Conservation (phyloP, 2,888 invertebrate genomes). For the Drosophila birchii region DNA sequence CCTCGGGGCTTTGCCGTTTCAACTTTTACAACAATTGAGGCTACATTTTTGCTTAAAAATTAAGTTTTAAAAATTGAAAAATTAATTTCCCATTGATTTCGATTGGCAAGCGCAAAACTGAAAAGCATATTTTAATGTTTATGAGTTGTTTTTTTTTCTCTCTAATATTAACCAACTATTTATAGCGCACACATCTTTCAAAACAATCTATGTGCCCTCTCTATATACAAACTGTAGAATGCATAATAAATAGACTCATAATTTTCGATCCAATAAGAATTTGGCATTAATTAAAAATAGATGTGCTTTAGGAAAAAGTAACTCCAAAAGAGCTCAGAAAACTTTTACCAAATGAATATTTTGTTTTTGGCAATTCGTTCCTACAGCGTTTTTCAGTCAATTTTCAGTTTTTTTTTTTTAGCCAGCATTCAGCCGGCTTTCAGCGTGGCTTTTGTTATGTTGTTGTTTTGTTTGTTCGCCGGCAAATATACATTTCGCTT, state of each 20-base stretch:
- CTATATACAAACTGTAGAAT: constrained; percentile 7
- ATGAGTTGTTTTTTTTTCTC: not conserved
- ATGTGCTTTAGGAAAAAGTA: not conserved
- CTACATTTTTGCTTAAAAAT: not conserved
- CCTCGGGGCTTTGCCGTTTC: not conserved
- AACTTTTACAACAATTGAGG: not conserved
- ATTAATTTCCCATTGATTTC: not conserved
- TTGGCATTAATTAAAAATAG: constrained; percentile 17
- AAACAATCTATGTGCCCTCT: constrained; percentile 1
- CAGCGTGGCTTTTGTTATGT: constrained; percentile 24
- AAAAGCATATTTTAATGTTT: constrained; percentile 18
- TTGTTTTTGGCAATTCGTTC: constrained; percentile 19
- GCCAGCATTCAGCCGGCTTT: constrained; percentile 1
- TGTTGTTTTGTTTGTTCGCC: constrained; percentile 53
- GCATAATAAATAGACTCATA: constrained; percentile 6
- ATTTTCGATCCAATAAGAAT: constrained; percentile 15
- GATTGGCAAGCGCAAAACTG: not conserved
- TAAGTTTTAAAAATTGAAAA: not conserved
- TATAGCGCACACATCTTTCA: constrained; percentile 13
- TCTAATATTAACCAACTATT: constrained; percentile 18
- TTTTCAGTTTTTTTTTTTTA: not conserved
- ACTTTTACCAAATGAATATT: constrained; percentile 7
- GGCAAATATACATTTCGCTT: constrained; percentile 8
- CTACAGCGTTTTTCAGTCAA: constrained; percentile 13
- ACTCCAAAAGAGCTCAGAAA: not conserved